These are phyloP conservation scores for Anadara kagoshimensis DNA, from an alignment of 1,140 invertebrate species.

Conservation along the genomic window DNA sequence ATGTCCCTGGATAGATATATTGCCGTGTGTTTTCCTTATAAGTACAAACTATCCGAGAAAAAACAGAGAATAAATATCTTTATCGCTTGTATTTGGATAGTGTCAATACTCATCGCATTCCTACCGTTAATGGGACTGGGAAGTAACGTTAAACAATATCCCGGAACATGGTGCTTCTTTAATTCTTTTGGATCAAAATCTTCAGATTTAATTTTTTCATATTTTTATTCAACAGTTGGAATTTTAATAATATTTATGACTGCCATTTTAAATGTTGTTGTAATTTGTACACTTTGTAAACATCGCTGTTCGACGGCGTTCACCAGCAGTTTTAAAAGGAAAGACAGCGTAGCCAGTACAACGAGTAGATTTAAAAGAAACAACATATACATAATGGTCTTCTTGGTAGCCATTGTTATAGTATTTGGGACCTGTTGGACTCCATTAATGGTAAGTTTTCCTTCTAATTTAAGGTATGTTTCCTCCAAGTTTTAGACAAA, in stretches of 20 bases:
- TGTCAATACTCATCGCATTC: constrained; percentile 59
- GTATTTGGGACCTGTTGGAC: constrained; percentile 37
- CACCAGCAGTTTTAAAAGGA: not conserved
- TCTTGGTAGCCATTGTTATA: constrained; percentile 31
- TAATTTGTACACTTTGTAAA: constrained; percentile 19
- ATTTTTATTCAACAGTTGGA: constrained; percentile 61
- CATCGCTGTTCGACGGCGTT: not conserved
- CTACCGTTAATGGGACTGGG: constrained; percentile 71
- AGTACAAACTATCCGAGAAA: constrained; percentile 64
- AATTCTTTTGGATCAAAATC: constrained; percentile 57
- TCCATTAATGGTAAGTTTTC: constrained; percentile 42
- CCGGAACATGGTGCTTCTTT: constrained; percentile 74
- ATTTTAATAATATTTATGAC: constrained; percentile 63
- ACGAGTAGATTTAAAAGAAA: constrained; percentile 7
- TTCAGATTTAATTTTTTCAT: constrained; percentile 54
- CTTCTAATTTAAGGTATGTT: too few species aligned
- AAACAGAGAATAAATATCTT: constrained; percentile 50
- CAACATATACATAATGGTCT: constrained; percentile 33
- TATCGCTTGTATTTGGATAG: constrained; percentile 61
- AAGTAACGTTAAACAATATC: constrained; percentile 63
- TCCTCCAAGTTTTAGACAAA: too few species aligned
- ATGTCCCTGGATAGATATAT: constrained; percentile 73
- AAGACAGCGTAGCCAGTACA: constrained; percentile 10
- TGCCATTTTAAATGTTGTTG: constrained; percentile 44
- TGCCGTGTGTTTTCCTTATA: constrained; percentile 70